Conservation (phyloP, 2,888 invertebrate species). For the Mechanitis mazaeus region DNA sequence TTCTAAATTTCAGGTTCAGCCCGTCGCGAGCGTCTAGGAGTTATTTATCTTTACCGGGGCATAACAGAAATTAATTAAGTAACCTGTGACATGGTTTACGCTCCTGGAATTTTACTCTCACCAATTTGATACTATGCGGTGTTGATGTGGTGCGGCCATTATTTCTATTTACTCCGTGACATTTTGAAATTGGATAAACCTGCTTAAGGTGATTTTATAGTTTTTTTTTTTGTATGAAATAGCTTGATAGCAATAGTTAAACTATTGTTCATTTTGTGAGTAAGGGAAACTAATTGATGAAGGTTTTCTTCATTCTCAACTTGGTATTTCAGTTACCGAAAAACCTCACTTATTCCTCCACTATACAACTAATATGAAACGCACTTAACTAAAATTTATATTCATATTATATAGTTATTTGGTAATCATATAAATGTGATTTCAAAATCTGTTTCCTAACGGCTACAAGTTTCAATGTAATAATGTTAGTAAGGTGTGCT, state of each 20-base stretch:
- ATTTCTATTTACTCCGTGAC: neutral
- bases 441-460: neutral
- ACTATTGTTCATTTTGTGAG: too few species aligned
- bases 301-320: too few species aligned
- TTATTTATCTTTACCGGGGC: conserved; percentile 70
- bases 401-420: too few species aligned
- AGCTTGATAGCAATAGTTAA: too few species aligned
- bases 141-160: conserved; percentile 2
- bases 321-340: too few species aligned
- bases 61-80: conserved; percentile 76
- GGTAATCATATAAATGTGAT: neutral
- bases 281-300: too few species aligned
- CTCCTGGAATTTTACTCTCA: conserved; percentile 56
- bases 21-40: conserved; percentile 43
- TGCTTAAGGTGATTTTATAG: neutral
- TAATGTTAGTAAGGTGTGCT: neutral
- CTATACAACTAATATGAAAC: too few species aligned
- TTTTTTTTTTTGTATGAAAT: too few species aligned
- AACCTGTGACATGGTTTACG: conserved; percentile 66
- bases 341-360: too few species aligned
- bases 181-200: neutral
- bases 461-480: neutral
- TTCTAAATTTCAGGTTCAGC: conserved; percentile 56
- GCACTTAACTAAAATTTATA: too few species aligned
- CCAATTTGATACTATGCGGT: conserved; percentile 33